A percentile compares a stretch with the other conserved stretches of the same genome.
These are phyloP conservation scores for Bufo bufo DNA, from an alignment of 2,113 vertebrate genomes.

Conservation along the genomic window DNA sequence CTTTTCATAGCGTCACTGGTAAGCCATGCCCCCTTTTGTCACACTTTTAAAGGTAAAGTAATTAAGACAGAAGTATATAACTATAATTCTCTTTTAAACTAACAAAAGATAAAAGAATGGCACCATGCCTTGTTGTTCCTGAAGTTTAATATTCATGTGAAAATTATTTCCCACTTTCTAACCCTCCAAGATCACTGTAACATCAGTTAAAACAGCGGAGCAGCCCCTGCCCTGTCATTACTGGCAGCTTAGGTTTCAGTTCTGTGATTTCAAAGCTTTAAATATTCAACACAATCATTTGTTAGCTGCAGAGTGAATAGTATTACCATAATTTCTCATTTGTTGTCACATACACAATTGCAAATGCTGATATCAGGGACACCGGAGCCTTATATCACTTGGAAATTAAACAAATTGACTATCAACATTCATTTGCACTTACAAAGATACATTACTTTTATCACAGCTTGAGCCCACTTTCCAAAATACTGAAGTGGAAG, in stretches of 20 bases:
- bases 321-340: conserved; percentile 58
- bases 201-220: neutral
- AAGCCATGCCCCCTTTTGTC: no score
- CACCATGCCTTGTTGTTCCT: neutral
- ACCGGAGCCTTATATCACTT: conserved; percentile 25
- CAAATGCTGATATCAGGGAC: conserved; percentile 49
- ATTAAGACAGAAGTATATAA: no score
- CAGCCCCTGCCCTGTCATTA: conserved; percentile 42
- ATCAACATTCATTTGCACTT: conserved; percentile 56
- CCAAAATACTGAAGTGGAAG: neutral
- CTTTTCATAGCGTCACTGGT: no score
- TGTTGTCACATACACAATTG: conserved; percentile 51
- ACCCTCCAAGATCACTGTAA: neutral
- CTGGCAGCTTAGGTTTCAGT: conserved; percentile 43
- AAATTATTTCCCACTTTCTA: neutral
- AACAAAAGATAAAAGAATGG: neutral
- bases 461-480: conserved; percentile 48
- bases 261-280: conserved; percentile 57
- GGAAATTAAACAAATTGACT: conserved; percentile 57
- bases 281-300: conserved; percentile 54
- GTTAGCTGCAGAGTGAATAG: conserved; percentile 48
- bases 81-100: neutral
- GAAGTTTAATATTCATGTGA: conserved; percentile 10
- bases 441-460: conserved; percentile 50
- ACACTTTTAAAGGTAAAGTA: no score